Evolutionary conservation across 2,888 invertebrate genomes (phyloP).

Genomic region (Masnerella sp.): DNA sequence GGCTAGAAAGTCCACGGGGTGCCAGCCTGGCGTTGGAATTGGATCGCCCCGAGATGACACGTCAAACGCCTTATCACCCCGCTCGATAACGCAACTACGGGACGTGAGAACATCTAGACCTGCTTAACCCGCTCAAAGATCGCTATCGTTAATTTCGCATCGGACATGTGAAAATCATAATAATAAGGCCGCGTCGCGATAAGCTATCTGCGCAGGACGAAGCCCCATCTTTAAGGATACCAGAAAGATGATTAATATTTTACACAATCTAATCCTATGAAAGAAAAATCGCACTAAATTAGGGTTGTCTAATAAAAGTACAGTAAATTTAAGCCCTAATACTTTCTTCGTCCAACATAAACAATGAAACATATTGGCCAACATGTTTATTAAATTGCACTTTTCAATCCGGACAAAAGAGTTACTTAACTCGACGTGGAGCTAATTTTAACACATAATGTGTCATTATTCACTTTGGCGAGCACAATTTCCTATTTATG

Average conservation of each 20-base stretch:
- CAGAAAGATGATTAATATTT: not conserved
- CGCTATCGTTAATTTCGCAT: slow-evolving; percentile 52
- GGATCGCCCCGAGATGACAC: slow-evolving; percentile 60
- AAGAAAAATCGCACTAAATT: no score
- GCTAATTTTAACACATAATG: slow-evolving; percentile 32
- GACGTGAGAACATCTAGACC: slow-evolving; percentile 57
- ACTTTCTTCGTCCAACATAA: no score
- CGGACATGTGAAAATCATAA: slow-evolving; percentile 54
- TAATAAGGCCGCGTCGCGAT: slow-evolving; percentile 28
- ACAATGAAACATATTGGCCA: no score
- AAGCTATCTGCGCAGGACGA: slow-evolving; percentile 15
- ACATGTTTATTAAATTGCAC: slow-evolving; percentile 19
- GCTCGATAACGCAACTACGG: slow-evolving; percentile 49
- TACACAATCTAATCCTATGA: no score
- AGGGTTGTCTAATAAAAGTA: no score
- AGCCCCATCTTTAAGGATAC: not conserved
- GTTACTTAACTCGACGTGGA: slow-evolving; percentile 21
- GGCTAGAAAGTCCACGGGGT: no score
- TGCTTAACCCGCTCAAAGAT: slow-evolving; percentile 55
- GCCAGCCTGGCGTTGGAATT: slow-evolving; percentile 56
- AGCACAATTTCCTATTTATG: slow-evolving; percentile 40
- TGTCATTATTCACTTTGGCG: slow-evolving; percentile 35
- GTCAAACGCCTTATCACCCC: slow-evolving; percentile 59
- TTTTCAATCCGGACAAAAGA: slow-evolving; percentile 22
- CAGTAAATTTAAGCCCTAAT: no score